Evolutionary conservation across 2,113 vertebrate species (phyloP).

Genomic region (Tyto alba): DNA sequence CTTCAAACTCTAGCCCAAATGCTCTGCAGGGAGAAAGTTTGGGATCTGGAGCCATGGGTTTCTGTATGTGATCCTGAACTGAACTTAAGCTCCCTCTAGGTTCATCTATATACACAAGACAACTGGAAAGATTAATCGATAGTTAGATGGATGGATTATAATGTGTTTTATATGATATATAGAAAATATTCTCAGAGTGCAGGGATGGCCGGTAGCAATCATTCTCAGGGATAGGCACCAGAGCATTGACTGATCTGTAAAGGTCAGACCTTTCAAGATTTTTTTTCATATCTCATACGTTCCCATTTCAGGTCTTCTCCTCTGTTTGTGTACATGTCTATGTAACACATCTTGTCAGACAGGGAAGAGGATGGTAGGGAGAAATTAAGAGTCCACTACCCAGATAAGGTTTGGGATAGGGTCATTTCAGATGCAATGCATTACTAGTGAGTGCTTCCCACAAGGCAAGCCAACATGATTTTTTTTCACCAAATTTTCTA

Average conservation of each 20-base stretch:
- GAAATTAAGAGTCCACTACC: background rate
- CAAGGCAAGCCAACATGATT: background rate
- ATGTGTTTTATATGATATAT: conserved; percentile 46
- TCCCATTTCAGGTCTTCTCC: background rate
- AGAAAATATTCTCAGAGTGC: conserved; percentile 3
- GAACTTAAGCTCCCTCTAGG: background rate
- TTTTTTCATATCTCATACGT: background rate
- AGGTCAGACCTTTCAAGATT: conserved; percentile 32
- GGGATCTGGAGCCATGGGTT: background rate
- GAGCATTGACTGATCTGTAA: conserved; percentile 53
- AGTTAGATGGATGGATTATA: conserved; percentile 32
- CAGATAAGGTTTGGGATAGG: background rate
- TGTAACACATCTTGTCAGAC: background rate
- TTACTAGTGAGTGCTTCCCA: background rate
- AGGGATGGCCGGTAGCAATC: background rate
- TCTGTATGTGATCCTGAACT: background rate
- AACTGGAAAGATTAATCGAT: conserved; percentile 27
- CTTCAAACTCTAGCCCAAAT: background rate
- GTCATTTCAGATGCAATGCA: background rate
- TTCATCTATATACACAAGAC: background rate
- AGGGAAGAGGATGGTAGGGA: background rate
- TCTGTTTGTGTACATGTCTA: background rate
- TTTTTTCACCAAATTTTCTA: background rate
- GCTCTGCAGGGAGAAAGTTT: background rate
- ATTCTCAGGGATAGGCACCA: conserved; percentile 3